Evolutionary conservation across 2,113 vertebrate genomes (phyloP).

Genomic region (Podarcis muralis): DNA sequence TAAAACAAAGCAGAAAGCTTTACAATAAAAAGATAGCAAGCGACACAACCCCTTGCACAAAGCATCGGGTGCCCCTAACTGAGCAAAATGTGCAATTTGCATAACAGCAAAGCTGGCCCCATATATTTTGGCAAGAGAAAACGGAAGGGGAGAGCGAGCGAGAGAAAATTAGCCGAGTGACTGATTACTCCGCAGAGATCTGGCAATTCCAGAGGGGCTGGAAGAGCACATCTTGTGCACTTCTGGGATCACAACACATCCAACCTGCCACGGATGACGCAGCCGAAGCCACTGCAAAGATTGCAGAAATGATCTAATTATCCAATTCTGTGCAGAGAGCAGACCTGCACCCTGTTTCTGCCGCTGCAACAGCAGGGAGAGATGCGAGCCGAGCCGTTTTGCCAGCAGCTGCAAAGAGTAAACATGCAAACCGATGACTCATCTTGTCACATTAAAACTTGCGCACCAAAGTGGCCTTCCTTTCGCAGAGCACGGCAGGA

Average conservation of each 20-base stretch:
- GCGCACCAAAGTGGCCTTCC: neutral
- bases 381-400: no score
- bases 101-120: neutral
- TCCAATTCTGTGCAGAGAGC: neutral
- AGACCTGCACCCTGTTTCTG: neutral
- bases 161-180: no score
- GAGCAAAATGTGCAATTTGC: neutral
- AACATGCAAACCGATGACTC: neutral
- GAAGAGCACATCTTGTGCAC: neutral
- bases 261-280: no score
- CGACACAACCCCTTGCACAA: neutral
- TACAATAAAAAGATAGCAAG: neutral
- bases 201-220: neutral
- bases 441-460: no score
- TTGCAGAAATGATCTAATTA: neutral
- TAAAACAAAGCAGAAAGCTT: no score
- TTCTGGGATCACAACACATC: neutral
- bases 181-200: neutral
- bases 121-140: neutral
- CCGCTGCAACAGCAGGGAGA: neutral
- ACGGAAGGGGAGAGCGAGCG: neutral
- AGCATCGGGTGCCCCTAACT: neutral
- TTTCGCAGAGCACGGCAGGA: no score
- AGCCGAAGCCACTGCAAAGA: neutral
- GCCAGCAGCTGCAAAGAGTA: no score